Base-by-base conservation (phyloP, 2,113 vertebrate species). In the Bostrychus sinensis region DNA sequence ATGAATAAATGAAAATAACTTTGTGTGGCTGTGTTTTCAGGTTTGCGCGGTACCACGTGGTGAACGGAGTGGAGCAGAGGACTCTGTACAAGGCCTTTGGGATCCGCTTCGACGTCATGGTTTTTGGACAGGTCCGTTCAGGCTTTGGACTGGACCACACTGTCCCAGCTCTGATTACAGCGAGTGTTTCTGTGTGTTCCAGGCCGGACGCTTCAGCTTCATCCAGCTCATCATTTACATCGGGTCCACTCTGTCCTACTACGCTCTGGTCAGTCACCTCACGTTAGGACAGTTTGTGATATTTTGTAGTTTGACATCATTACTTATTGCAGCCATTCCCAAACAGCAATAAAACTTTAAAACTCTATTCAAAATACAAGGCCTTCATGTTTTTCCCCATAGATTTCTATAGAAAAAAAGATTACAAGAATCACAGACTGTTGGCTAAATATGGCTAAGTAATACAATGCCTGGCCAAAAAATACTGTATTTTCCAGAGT, bases 71-170 rank as follows among this genome's bases (percentile, higher is more conserved):
- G 17, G 93, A 95, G 56, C 80, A 89, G 61, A 82, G 95, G 20
- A 95, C 92, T 0, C 87, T 97, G 20, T 92, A 92, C 65, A 95
- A 95, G 85, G 93, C 83, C 0, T 95, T 90, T 0, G 94, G 93
- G 38, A 94, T 96, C 83, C 84, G 91, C 34, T 96, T 96, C 74
- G 94, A 95, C 54, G 90, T 96, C 81, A 90, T 94, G 80, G 94
- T 96, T 48, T 95, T 94, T 0, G 93, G 94, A 75, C 92, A 87
- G 20, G 95, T 95, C 25, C 3, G 46, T 28, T 12, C n/a, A n/a
- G n/a, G n/a, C n/a, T n/a, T n/a, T n/a, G n/a, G n/a, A n/a, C n/a
- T n/a, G n/a, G n/a, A n/a, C n/a, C n/a, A n/a, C n/a, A n/a, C n/a
- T n/a, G n/a, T n/a, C 32, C 10, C 32, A 34, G 32, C 32, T 34